Conservation (phyloP, 2,888 invertebrate genomes). For the Tryphoninae sp. region DNA sequence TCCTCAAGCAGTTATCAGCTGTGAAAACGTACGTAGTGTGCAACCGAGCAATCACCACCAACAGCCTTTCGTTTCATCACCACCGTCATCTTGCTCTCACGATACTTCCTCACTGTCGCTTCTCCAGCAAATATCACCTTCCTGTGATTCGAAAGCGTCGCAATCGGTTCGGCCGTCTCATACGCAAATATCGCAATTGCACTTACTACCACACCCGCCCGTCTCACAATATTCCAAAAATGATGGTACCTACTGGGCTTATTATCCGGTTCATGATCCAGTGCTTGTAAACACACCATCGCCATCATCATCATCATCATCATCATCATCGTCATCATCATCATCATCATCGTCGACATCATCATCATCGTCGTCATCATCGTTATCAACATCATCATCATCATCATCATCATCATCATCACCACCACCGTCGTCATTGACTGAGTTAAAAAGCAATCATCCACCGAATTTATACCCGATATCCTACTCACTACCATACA, state of each 20-base stretch:
- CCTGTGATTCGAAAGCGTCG: slow-evolving; percentile 62
- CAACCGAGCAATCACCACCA: slow-evolving; percentile 77
- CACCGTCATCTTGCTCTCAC: slow-evolving; percentile 66
- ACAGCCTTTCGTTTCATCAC: slow-evolving; percentile 72
- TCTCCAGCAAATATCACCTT: slow-evolving; percentile 75
- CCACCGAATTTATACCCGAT: slow-evolving; percentile 30
- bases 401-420: slow-evolving; percentile 46
- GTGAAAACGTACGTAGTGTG: slow-evolving; percentile 76
- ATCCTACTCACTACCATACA: slow-evolving; percentile 33
- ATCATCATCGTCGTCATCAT: slow-evolving; percentile 32
- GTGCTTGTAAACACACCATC: slow-evolving; percentile 58
- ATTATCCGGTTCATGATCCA: slow-evolving; percentile 64
- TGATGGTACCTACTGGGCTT: slow-evolving; percentile 71
- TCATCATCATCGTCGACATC: slow-evolving; percentile 32
- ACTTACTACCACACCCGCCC: slow-evolving; percentile 63
- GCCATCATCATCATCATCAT: slow-evolving; percentile 37
- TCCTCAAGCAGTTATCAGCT: slow-evolving; percentile 77
- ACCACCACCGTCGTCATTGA: slow-evolving; percentile 47
- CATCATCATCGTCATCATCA: slow-evolving; percentile 35
- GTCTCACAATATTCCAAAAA: slow-evolving; percentile 70
- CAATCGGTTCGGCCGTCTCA: slow-evolving; percentile 29
- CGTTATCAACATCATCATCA: slow-evolving; percentile 21
- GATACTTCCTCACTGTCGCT: slow-evolving; percentile 72
- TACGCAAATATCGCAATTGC: slow-evolving; percentile 17
- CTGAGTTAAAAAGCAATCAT: slow-evolving; percentile 31